These are phyloP conservation scores for Falco rusticolus DNA, from an alignment of 2,797 vertebrate genomes.

Conservation along the genomic window DNA sequence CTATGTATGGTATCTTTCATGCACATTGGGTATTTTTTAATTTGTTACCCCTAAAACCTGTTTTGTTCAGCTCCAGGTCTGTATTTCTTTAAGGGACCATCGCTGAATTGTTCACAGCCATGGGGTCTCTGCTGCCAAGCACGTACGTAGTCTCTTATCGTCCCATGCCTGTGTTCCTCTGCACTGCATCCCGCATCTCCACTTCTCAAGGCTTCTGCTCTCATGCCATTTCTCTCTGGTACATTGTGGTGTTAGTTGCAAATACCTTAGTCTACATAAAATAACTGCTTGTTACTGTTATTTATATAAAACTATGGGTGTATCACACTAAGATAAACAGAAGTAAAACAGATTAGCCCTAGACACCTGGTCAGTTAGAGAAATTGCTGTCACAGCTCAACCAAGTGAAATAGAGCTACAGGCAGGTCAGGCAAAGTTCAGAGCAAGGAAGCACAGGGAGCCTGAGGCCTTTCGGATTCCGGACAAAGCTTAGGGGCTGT, in stretches of 20 bases:
- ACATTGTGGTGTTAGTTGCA: neutral
- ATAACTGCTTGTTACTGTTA: neutral
- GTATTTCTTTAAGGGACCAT: neutral
- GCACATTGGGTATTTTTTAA: neutral
- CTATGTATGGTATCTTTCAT: neutral
- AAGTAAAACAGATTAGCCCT: neutral
- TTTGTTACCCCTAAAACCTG: neutral
- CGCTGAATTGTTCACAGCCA: neutral
- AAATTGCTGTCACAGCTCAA: slow-evolving; percentile 5
- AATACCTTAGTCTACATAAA: neutral
- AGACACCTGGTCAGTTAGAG: neutral
- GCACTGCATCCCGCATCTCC: neutral
- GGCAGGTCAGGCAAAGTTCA: slow-evolving; percentile 39
- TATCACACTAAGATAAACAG: slow-evolving; percentile 21
- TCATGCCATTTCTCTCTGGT: neutral
- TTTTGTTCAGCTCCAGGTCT: neutral
- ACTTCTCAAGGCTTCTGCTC: slow-evolving; percentile 12
- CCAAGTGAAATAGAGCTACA: neutral
- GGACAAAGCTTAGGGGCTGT: neutral
- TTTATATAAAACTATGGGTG: neutral
- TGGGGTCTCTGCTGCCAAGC: neutral
- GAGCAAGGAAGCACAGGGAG: neutral
- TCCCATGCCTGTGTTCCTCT: neutral
- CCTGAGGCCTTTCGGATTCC: neutral
- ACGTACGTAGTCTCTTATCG: neutral